Percentiles rank a stretch among this genome's conserved stretches.
Evolutionary conservation across 2,797 vertebrate species (phyloP).

Genomic region (Platalea minor): DNA sequence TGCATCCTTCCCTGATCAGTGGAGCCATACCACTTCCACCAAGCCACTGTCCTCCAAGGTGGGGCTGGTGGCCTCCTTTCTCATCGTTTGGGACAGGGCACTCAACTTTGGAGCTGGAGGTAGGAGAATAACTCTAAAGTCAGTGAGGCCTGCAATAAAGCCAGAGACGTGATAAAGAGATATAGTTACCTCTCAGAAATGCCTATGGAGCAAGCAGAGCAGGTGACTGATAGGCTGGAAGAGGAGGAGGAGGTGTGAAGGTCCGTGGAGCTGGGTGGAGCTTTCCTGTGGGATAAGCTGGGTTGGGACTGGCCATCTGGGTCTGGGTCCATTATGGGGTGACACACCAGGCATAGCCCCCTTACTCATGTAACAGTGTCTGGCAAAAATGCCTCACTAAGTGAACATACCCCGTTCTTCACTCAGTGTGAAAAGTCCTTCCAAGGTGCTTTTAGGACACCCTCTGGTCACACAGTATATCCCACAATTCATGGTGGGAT

Average conservation of each 20-base stretch:
- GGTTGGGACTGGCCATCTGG: background rate
- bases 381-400: background rate
- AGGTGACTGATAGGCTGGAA: background rate
- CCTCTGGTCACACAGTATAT: background rate
- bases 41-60: background rate
- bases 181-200: background rate
- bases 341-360: background rate
- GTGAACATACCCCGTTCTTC: background rate
- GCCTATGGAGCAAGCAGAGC: background rate
- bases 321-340: background rate
- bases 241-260: background rate
- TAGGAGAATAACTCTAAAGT: background rate
- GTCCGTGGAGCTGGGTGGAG: background rate
- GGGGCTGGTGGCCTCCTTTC: background rate
- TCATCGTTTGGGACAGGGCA: background rate
- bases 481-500: background rate
- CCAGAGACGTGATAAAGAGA: background rate
- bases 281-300: background rate
- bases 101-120: background rate
- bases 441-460: background rate
- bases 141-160: background rate
- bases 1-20: background rate
- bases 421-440: background rate
- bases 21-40: background rate
- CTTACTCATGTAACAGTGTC: background rate